Base-by-base conservation (phyloP, 2,797 vertebrate genomes). In the Arremon aurantiirostris region DNA sequence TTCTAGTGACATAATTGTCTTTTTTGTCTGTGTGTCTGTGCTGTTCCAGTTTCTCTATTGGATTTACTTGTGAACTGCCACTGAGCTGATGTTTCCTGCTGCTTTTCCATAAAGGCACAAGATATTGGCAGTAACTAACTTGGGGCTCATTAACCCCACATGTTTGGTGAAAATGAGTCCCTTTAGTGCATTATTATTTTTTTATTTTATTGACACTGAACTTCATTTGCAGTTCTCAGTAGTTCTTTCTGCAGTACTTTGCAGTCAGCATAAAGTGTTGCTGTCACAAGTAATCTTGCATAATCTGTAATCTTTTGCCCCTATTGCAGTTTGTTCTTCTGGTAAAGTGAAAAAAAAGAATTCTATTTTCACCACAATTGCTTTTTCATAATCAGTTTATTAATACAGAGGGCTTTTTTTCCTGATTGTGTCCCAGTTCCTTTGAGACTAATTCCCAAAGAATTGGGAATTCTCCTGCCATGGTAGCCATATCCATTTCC, bases 251-350 rank as follows among this genome's bases (percentile, higher is more conserved):
- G 59, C 83, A 88, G n/a, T 72, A 50, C 68, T 94, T 66, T 86
- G 69, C 88, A 95, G 82, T 64, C 64, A 88, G 60, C 39, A 49
- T 65, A 20, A 87, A 91, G 68, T 9, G 0, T 66, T 93, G 56
- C 56, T 93, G 59, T 73, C 64, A 20, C 49, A 53, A 96, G 27
- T 82, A 57, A 71, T 90, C 85, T 94, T 96, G 82, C 76, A 47
- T 71, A 71, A 94, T 92, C 85, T 88, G 11, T 68, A 81, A 91
- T 88, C 80, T 94, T 96, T 86, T 78, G 37, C 42, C 46, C 44
- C 75, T 70, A 12, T 81, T 83, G 28, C 41, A 39, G 27, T 70
- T 93, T 85, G 17, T 75, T 69, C 30, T 64, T 80, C 22, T 75
- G 35, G 49, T 75, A 56, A 70, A n/a, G 7, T 7, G 4, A 30